Conservation (phyloP, 2,888 invertebrate species). For the Falcaria lacertinaria region DNA sequence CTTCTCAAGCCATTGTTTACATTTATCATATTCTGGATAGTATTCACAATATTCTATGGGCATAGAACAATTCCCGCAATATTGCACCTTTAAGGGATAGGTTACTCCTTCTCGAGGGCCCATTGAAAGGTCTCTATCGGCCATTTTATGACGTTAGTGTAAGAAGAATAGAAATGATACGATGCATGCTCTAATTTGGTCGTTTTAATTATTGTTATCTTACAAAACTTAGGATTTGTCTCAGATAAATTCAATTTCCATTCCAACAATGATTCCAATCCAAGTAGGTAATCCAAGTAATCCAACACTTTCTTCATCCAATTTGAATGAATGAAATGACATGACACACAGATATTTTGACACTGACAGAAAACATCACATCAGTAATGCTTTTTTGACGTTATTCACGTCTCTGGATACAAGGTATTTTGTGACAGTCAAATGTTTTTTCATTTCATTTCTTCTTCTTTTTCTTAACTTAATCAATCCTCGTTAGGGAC, state of each 20-base stretch:
- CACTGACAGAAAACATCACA: too few species aligned
- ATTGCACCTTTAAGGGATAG: conserved; percentile 91
- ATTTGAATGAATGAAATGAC: too few species aligned
- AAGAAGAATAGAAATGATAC: not conserved
- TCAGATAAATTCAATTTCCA: not conserved
- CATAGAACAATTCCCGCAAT: conserved; percentile 96
- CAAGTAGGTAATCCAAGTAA: too few species aligned
- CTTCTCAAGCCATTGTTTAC: conserved; percentile 97
- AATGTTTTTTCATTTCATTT: too few species aligned
- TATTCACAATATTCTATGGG: conserved; percentile 99
- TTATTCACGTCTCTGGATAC: too few species aligned
- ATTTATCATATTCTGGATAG: conserved; percentile 98
- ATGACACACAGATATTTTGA: too few species aligned
- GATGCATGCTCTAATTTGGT: not conserved
- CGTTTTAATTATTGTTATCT: not conserved
- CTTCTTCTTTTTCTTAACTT: too few species aligned
- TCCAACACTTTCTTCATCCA: too few species aligned
- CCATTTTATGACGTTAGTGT: conserved; percentile 57
- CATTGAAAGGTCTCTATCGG: conserved; percentile 78
- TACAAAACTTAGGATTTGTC: not conserved
- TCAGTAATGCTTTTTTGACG: too few species aligned
- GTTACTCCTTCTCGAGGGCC: conserved; percentile 86
- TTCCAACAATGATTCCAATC: not conserved
- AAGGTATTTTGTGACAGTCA: too few species aligned
- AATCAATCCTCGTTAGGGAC: too few species aligned